Base-by-base conservation (phyloP, 2,113 vertebrate species). In the Notarius quadriscutis region DNA sequence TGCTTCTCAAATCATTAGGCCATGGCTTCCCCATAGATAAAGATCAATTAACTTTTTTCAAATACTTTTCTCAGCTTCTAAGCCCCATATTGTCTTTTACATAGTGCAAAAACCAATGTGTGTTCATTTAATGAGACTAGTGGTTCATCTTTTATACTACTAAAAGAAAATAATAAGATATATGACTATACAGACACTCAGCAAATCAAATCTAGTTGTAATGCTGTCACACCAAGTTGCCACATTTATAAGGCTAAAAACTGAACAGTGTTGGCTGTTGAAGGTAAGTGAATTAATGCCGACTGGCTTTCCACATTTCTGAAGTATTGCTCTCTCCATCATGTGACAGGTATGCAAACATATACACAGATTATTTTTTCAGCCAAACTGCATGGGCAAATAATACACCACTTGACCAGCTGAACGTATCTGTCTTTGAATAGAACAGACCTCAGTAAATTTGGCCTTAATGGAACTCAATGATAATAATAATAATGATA, bases 161-260 rank as follows among this genome's bases (percentile, higher is more conserved):
- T 91, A 89, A 87, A 86, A 69, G 51, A 81, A 87, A 85, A 86
- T 87, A 88, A 93, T 30, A 87, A 90, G 91, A 87, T 84, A 65
- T 84, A 89, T 90, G 85, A 57, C 87, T 30, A 89, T 84, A 85
- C 82, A 91, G 90, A 89, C 88, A 77, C 87, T 92, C 91, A 90
- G 91, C 90, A 83, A 92, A 92, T 92, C 93, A 93, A 92, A 95
- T 94, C 91, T 94, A 94, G 88, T 91, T 90, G 90, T 91, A 93
- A 94, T 94, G 41, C 4, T 41, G 41, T 41, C 93, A 93, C 86
- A 90, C 7, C 10, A 83, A 53, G 88, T 90, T 87, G 88, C 89
- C 79, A 90, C 89, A 91, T 86, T 62, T 87, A 83, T 84, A 84
- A 82, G 84, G 85, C 84, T 75, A 89, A 90, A 88, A 92, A 85